Conservation (phyloP, 2,797 vertebrate genomes). For the Telmatherina bonti region DNA sequence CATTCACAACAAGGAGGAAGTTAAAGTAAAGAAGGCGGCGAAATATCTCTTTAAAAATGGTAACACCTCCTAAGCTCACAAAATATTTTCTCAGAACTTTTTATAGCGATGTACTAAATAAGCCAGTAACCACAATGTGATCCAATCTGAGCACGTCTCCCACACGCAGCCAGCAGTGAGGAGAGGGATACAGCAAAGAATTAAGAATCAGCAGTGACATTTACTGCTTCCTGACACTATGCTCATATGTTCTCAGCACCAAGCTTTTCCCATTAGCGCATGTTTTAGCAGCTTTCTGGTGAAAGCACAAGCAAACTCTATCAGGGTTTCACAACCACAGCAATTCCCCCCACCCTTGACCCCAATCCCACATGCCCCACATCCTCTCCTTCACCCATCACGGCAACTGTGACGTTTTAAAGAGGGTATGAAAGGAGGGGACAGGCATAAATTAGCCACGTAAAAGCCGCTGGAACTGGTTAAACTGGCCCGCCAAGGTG, state of each 20-base stretch:
- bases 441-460: conserved; percentile 69
- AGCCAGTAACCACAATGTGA: conserved; percentile 22
- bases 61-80: neutral
- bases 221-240: conserved; percentile 74
- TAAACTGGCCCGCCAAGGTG: conserved; percentile 51
- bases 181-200: conserved; percentile 48
- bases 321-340: conserved; percentile 40
- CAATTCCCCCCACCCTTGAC: conserved; percentile 9
- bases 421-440: conserved; percentile 61
- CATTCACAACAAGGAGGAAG: neutral
- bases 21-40: neutral
- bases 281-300: conserved; percentile 70
- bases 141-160: conserved; percentile 45
- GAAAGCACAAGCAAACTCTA: conserved; percentile 48
- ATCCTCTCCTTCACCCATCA: conserved; percentile 43
- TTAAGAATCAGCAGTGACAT: conserved; percentile 75
- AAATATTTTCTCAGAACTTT: conserved; percentile 12
- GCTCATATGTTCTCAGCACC: conserved; percentile 43
- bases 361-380: conserved; percentile 19
- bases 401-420: conserved; percentile 63
- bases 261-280: conserved; percentile 65
- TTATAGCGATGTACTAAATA: conserved; percentile 49
- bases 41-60: neutral
- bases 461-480: conserved; percentile 54
- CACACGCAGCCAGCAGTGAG: conserved; percentile 28